Evolutionary conservation across 2,797 vertebrate species (phyloP).

Genomic region (Mormyrus proboscirostris): DNA sequence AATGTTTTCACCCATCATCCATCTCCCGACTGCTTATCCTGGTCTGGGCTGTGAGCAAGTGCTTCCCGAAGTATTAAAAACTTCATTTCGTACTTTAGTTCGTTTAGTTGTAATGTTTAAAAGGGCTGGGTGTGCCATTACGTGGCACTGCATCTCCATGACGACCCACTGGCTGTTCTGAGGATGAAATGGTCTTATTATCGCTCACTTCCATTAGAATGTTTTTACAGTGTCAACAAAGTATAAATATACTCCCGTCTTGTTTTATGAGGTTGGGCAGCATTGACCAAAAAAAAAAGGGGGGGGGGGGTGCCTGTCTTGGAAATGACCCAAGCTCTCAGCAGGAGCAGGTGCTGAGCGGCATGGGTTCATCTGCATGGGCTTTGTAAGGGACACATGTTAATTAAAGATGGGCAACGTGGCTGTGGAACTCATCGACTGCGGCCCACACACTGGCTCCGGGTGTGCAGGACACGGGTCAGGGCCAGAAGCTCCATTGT

Average conservation of each 20-base stretch:
- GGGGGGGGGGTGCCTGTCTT: background rate
- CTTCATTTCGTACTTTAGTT: background rate
- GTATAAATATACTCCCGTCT: background rate
- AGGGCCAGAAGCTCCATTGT: conserved; percentile 62
- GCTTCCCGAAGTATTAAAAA: background rate
- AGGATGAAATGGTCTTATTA: background rate
- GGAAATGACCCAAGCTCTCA: conserved; percentile 29
- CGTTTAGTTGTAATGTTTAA: background rate
- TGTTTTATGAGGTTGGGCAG: background rate
- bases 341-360: conserved; percentile 33
- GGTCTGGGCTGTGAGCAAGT: background rate
- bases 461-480: conserved; percentile 51
- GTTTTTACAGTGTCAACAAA: background rate
- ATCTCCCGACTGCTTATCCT: background rate
- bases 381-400: conserved; percentile 23
- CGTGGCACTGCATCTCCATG: background rate
- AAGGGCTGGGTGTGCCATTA: background rate
- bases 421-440: conserved; percentile 40
- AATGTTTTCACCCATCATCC: background rate
- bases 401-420: conserved; percentile 26
- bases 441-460: conserved; percentile 39
- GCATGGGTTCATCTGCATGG: conserved; percentile 23
- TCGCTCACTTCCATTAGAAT: background rate
- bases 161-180: background rate
- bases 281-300: background rate